A percentile compares a stretch with the other conserved stretches of the same genome.
Conservation (phyloP, 1,140 invertebrate species). For the Paracyclopina nana region DNA sequence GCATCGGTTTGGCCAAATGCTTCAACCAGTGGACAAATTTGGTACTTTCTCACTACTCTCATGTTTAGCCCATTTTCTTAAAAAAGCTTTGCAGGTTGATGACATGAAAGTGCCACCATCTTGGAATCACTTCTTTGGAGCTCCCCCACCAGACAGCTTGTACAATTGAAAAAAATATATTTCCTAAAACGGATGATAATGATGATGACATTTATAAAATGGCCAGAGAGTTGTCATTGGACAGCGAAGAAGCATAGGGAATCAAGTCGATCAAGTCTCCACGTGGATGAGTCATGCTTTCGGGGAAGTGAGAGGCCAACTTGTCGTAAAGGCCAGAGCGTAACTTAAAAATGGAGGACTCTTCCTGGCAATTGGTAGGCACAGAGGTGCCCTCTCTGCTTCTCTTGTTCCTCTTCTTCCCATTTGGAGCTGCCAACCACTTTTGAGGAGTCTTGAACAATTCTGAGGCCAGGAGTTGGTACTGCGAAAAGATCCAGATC, state of each 20-base stretch:
- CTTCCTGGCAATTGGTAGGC: slow-evolving; percentile 1
- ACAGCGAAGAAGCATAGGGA: too few relatives aligned
- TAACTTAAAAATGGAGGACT: too few relatives aligned
- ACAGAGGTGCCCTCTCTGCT: background rate
- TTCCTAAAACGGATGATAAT: too few relatives aligned
- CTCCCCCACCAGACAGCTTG: too few relatives aligned
- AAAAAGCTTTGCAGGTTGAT: too few relatives aligned
- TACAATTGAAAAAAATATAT: too few relatives aligned
- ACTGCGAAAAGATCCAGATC: slow-evolving; percentile 25
- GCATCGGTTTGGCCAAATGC: background rate
- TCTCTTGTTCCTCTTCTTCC: slow-evolving; percentile 21
- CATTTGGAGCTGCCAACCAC: background rate
- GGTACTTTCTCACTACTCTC: background rate
- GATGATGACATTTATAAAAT: too few relatives aligned
- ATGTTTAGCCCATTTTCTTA: background rate
- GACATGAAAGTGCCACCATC: too few relatives aligned
- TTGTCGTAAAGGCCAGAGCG: slow-evolving; percentile 41
- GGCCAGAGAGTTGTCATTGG: too few relatives aligned
- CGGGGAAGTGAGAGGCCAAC: slow-evolving; percentile 43
- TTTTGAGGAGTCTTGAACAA: slow-evolving; percentile 27
- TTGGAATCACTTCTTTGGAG: too few relatives aligned
- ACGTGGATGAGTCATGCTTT: slow-evolving; percentile 45
- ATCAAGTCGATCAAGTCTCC: slow-evolving; percentile 42
- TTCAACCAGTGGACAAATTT: background rate
- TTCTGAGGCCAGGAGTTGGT: slow-evolving; percentile 31